phyloP scores from a whole-genome alignment of 1,140 invertebrate species.

The Camponotus pennsylvanicus region DNA sequence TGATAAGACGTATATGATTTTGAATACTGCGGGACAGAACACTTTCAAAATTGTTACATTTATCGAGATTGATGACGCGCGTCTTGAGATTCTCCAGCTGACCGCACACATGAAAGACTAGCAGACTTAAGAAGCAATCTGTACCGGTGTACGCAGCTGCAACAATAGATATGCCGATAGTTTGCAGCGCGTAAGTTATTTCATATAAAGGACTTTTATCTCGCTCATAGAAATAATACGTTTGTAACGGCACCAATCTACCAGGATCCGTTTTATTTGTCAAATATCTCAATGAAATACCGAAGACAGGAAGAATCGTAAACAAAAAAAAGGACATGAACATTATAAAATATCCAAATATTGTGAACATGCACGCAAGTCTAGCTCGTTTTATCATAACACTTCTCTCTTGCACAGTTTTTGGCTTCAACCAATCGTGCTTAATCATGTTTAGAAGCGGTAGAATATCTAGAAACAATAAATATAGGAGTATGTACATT shows the following conservation, averaged over 20 bases:
- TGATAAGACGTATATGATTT: slow-evolving; percentile 44
- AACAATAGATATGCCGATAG: neutral
- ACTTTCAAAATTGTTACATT: slow-evolving; percentile 3
- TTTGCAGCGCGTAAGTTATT: slow-evolving; percentile 13
- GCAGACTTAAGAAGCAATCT: slow-evolving; percentile 24
- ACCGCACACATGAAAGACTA: slow-evolving; percentile 34
- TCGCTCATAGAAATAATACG: slow-evolving; percentile 25
- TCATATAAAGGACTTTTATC: slow-evolving; percentile 37
- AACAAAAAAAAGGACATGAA: neutral
- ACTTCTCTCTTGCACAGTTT: neutral
- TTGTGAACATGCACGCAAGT: neutral
- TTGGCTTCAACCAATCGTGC: slow-evolving; percentile 43
- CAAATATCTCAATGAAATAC: neutral
- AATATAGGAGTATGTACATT: neutral
- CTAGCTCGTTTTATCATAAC: slow-evolving; percentile 26
- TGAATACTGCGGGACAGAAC: neutral
- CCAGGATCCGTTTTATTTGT: neutral
- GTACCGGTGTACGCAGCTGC: neutral
- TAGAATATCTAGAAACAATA: neutral
- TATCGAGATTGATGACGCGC: neutral
- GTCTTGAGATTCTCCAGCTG: slow-evolving; percentile 48
- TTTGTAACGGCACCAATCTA: slow-evolving; percentile 18
- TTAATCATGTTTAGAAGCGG: slow-evolving; percentile 38
- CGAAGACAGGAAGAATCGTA: slow-evolving; percentile 28
- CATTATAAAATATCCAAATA: neutral